Base-by-base conservation (phyloP, 2,797 vertebrate genomes). In the Rhabdophis nuchalis region DNA sequence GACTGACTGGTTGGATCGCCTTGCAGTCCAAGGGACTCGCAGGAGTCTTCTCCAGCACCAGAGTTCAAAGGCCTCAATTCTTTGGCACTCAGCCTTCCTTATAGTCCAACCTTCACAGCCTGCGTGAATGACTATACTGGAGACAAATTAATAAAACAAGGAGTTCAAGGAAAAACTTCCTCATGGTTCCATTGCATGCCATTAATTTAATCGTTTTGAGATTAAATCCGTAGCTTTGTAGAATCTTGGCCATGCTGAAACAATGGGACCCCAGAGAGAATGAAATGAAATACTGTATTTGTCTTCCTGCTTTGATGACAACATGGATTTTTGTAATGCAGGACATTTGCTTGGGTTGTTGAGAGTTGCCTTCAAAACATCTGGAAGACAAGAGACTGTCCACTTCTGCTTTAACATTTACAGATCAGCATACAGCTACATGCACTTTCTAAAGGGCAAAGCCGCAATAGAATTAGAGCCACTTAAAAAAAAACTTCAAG, bases 381-480 rank as follows among this genome's bases (percentile, higher is more conserved):
- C 4, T 77, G 72, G 32, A 41, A 23, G 72, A 23, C 14, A 23
- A 23, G 36, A 46, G 20, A 25, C 1, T 46, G 72, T 36, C 72
- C 10, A 46, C 72, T 82, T 82, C 72, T 82, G 72, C 72, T 82
- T 82, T 82, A 41, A 94, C 92, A 52, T 94, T 61, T 91, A 94
- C 58, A 46, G 93, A 36, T 53, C 92, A 87, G 77, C 91, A 0
- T 27, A 93, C 85, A 93, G 57, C 46, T 61, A 91, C 92, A 91
- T 85, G 90, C 20, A 95, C 96, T 94, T 94, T 94, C 61, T 94
- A 93, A 93, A 89, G 85, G 93, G 94, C 16, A 93, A 96, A 94
- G 72, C 25, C 82, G 12, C 87, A 72, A 92, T 92, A 88, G 94
- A 95, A 90, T 0, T 0, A 95, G 94, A 92, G n/a, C 53, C 93